Evolutionary conservation across 2,888 invertebrate genomes (phyloP), one percentile per base, ranked within the genome.

Genomic region (Yponomeuta malinellus): DNA sequence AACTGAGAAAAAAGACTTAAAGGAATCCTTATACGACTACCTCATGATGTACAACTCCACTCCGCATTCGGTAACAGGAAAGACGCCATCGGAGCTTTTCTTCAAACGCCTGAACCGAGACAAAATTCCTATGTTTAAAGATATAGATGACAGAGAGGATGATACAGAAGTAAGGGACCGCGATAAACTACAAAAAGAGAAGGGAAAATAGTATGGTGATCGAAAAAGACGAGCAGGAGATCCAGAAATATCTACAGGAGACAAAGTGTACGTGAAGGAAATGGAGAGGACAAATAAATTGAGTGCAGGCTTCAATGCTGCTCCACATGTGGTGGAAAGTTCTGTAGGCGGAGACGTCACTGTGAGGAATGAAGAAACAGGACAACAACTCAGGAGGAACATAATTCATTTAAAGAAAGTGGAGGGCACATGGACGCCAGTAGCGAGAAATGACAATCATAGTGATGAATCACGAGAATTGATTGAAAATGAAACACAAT

Each of bases 1-100:
- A 31, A 71, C 73, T 0, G 72, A 73, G 69, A 74, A 72, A 71
- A 74, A 59, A 71, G 73, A 76, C 48, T 74, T 76, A 73, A 74
- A 73, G 59, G 74, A 73, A 65, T 70, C 74, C 15, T 70, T 77
- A 6, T 69, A 48, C 12, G 71, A 71, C 2, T 69, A 71, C 23
- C 31, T 71, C 6, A 71, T 71, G 37, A 72, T 75, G 73, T 75
- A 81, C 71, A 78, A 78, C 71, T 73, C 74, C 10, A 80, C 80
- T 8, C 81, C 81, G 10, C 81, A 81, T 8, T 63, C 70, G 15
- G 73, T 72, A 3, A 76, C 76, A n/a, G 76, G 76, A 37, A 71
- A 71, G 37, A 71, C 69, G 15, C 71, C 71, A n/a, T 10, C 70
- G n/a, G 72, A 72, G 23, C 68, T 72, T 71, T 76, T 78, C 71